These are phyloP conservation scores for Tenthredo amoena DNA, from an alignment of 2,888 invertebrate species.

Conservation along the genomic window DNA sequence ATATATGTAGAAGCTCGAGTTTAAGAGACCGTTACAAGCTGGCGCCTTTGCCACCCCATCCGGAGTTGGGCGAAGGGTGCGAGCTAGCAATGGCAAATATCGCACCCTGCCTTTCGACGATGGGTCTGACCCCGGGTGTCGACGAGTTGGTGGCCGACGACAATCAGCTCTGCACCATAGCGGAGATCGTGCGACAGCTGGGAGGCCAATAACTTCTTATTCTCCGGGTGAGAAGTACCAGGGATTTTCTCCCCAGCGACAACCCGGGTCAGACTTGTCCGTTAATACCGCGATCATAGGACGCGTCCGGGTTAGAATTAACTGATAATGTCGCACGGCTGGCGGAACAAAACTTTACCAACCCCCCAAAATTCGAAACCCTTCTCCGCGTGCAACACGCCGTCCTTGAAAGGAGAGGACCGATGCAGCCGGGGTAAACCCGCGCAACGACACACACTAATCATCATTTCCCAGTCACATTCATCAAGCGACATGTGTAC, in stretches of 20 bases:
- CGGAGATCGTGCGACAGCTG: constrained; percentile 75
- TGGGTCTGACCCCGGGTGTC: constrained; percentile 73
- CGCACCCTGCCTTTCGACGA: constrained; percentile 68
- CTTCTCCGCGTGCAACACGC: not conserved
- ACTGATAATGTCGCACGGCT: constrained; percentile 42
- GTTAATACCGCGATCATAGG: not conserved
- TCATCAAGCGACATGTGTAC: constrained; percentile 70
- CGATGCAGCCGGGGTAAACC: not conserved
- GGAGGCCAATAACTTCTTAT: constrained; percentile 76
- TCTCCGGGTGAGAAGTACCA: constrained; percentile 58
- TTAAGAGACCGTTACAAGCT: constrained; percentile 78
- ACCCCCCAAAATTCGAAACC: not conserved
- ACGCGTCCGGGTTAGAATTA: constrained; percentile 28
- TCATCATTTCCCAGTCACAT: constrained; percentile 68
- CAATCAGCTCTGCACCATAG: constrained; percentile 71
- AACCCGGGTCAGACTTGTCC: not conserved
- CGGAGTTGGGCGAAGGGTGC: constrained; percentile 61
- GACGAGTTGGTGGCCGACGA: constrained; percentile 70
- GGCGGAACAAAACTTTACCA: constrained; percentile 5
- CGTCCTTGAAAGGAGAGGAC: constrained; percentile 21
- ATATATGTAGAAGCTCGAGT: constrained; percentile 64
- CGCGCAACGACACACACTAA: constrained; percentile 62
- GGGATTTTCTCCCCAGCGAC: not conserved
- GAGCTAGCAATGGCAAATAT: constrained; percentile 65
- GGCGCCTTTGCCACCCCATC: constrained; percentile 71